A percentile compares a stretch with the other conserved stretches of the same genome.
Conservation (phyloP, 2,113 vertebrate genomes). For the Egretta garzetta region DNA sequence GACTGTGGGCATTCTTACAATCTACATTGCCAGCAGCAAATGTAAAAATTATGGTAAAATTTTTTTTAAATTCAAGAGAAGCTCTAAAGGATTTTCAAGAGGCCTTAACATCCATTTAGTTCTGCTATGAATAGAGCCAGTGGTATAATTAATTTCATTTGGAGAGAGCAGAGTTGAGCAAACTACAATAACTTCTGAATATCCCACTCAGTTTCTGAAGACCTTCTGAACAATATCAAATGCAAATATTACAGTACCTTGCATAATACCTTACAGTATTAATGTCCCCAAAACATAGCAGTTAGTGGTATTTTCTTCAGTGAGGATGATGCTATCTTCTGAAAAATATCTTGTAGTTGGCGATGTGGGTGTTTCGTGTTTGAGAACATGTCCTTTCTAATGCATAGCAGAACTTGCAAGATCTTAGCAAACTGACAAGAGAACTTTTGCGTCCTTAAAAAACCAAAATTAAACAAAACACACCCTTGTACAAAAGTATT, state of each 20-base stretch:
- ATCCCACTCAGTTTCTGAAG: neutral
- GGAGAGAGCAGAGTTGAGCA: neutral
- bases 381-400: neutral
- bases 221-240: neutral
- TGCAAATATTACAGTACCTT: neutral
- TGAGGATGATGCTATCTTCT: neutral
- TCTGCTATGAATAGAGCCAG: neutral
- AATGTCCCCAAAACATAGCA: neutral
- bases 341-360: neutral
- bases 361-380: neutral
- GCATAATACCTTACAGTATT: neutral
- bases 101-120: neutral
- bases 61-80: neutral
- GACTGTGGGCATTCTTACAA: neutral
- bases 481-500: neutral
- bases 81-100: neutral
- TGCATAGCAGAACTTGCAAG: neutral
- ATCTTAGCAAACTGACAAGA: neutral
- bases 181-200: neutral
- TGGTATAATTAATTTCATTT: neutral
- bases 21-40: neutral
- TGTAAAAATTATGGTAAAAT: neutral
- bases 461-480: neutral
- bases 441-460: neutral
- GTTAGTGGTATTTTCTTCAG: neutral